A percentile compares a stretch with the other conserved stretches of the same genome.
Evolutionary conservation across 2,888 invertebrate species (phyloP).

Genomic region (Priocnemis perturbator): DNA sequence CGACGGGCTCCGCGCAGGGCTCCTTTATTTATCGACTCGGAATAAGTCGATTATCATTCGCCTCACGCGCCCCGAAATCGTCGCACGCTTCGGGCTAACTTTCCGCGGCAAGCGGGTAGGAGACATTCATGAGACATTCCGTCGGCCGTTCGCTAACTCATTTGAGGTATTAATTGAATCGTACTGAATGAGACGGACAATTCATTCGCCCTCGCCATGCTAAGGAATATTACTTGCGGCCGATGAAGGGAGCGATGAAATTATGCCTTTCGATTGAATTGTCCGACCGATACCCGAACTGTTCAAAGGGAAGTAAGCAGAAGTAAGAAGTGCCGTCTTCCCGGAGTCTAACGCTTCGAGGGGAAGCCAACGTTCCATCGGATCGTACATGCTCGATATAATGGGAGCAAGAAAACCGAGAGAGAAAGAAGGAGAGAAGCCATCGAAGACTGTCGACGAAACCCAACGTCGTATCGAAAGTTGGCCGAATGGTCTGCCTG

Average conservation of each 20-base stretch:
- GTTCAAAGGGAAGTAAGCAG: background rate
- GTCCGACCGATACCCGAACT: background rate
- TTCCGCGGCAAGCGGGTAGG: no score
- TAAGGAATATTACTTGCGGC: no score
- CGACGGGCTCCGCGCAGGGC: background rate
- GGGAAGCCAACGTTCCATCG: background rate
- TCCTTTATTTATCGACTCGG: background rate
- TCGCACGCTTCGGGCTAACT: no score
- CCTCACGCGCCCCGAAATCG: background rate
- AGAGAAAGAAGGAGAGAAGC: constrained; percentile 30
- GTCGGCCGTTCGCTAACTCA: no score
- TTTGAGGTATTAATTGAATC: no score
- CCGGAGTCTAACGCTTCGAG: background rate
- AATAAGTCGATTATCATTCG: background rate
- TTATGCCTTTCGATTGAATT: no score
- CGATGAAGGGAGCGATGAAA: no score
- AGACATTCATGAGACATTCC: no score
- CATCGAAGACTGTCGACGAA: constrained; percentile 46
- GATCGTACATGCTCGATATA: constrained; percentile 22
- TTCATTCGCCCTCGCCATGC: no score
- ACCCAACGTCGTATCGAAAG: constrained; percentile 41
- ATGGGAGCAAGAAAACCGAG: constrained; percentile 34
- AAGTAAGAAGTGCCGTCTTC: background rate
- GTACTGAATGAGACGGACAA: no score
- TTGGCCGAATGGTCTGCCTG: constrained; percentile 38